phyloP scores from a whole-genome alignment of 2,113 vertebrate genomes.

The Alosa alosa region DNA sequence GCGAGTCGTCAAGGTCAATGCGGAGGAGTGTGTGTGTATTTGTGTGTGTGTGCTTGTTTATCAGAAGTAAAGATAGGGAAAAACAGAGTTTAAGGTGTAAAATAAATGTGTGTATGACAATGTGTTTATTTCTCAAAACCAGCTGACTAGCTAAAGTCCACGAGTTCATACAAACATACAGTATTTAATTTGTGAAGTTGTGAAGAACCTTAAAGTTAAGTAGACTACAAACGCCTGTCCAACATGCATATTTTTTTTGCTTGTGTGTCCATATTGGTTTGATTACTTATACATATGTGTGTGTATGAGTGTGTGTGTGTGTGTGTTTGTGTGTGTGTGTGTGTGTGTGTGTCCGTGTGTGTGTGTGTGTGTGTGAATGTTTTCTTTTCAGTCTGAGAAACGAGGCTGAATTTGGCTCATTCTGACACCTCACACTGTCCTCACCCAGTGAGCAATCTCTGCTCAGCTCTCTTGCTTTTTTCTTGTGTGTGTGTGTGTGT shows the following conservation, averaged over 20 bases:
- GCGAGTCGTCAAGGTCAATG: slow-evolving; percentile 68
- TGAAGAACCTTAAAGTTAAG: too few relatives aligned
- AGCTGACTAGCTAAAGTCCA: too few relatives aligned
- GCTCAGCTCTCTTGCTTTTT: too few relatives aligned
- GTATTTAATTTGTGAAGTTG: too few relatives aligned
- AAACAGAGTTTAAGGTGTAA: slow-evolving; percentile 34
- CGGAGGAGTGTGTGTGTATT: slow-evolving; percentile 46
- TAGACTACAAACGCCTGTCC: too few relatives aligned
- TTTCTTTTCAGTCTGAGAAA: slow-evolving; percentile 32
- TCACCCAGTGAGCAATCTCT: too few relatives aligned
- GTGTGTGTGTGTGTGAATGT: slow-evolving; percentile 37
- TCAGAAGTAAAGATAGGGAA: slow-evolving; percentile 24
- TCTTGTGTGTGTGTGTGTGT: slow-evolving; percentile 25
- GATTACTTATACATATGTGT: neutral
- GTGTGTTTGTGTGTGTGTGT: neutral
- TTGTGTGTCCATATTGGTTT: too few relatives aligned
- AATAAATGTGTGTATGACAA: slow-evolving; percentile 48
- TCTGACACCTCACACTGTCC: neutral
- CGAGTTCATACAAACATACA: neutral
- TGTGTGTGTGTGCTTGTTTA: neutral
- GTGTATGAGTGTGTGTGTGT: neutral
- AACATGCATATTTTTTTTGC: too few relatives aligned
- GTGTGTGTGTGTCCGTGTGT: neutral
- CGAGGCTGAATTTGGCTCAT: neutral
- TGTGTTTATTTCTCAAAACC: neutral